phyloP scores from a whole-genome alignment of 2,797 vertebrate genomes.

The Capromys pilorides region DNA sequence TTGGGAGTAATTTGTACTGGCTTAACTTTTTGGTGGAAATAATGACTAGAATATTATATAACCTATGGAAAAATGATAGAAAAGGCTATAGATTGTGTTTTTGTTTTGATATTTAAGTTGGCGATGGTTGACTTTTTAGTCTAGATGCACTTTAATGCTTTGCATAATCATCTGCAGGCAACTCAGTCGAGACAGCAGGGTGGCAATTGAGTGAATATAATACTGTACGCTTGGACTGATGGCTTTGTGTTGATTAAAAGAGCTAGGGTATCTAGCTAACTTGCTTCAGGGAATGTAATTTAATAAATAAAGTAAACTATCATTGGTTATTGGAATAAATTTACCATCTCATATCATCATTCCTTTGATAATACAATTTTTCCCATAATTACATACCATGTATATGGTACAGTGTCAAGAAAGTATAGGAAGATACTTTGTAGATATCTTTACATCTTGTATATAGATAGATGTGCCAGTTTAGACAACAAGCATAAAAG shows the following conservation, averaged over 20 bases:
- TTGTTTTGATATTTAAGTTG: background rate
- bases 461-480: background rate
- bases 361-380: slow-evolving; percentile 26
- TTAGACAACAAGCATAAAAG: slow-evolving; percentile 16
- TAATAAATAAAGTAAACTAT: slow-evolving; percentile 43
- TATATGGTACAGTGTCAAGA: background rate
- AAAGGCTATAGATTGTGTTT: background rate
- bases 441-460: background rate
- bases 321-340: slow-evolving; percentile 28
- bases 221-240: background rate
- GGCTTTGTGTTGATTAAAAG: slow-evolving; percentile 37
- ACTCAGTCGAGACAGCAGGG: background rate
- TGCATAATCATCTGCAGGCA: background rate
- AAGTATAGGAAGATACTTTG: background rate
- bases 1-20: background rate
- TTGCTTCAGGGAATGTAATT: slow-evolving; percentile 46
- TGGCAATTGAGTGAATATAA: background rate
- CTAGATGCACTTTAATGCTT: background rate
- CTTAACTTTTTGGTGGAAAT: slow-evolving; percentile 6
- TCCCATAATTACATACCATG: background rate
- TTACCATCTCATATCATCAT: slow-evolving; percentile 8
- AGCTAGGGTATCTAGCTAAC: slow-evolving; percentile 7
- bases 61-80: background rate
- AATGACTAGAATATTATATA: slow-evolving; percentile 13
- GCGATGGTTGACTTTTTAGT: slow-evolving; percentile 35